Evolutionary conservation across 2,888 invertebrate species (phyloP), one percentile per base, ranked within the genome.

Genomic region (Cryptophagus acutangulus): DNA sequence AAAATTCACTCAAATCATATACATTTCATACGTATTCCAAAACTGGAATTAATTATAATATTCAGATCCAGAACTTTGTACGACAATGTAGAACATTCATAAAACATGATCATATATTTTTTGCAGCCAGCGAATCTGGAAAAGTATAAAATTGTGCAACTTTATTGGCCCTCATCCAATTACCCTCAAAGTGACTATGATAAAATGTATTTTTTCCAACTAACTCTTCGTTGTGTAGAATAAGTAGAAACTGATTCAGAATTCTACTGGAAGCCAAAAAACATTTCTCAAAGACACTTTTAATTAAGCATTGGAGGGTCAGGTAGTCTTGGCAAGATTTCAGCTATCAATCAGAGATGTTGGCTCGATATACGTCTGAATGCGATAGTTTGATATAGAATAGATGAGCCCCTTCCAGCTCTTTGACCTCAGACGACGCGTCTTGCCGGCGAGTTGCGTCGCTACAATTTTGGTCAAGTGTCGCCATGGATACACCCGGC

Each of bases 241-340:
- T 31, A 31, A 15, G 15, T 31, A 10, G 16, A 31, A 31, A 10
- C n/a, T 16, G 4, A 31, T 15, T 31, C 31, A 31, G 12, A 31
- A 31, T 31, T 31, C 31, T 13, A 15, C 31, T 16, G 3, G 16
- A 14, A 31, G 34, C 38, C 45, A 36, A 40, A 39, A 41, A 46
- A 43, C 48, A 54, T 53, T 54, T 48, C 50, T 51, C 51, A 54
- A 55, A 57, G 53, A 57, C 52, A 51, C 52, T 57, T 59, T 59
- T 59, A 59, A 61, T 61, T 59, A 59, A 59, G 54, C 55, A 50
- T 50, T 49, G 38, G 43, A 47, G 46, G 49, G 52, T 56, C 54
- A 56, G 54, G 56, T 54, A 44, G 49, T 46, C 42, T 46, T 45
- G 48, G 43, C 38, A 47, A 43, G 49, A 46, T 48, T 48, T 49